Evolutionary conservation across 2,113 vertebrate genomes (phyloP).

Genomic region (Nanger granti): DNA sequence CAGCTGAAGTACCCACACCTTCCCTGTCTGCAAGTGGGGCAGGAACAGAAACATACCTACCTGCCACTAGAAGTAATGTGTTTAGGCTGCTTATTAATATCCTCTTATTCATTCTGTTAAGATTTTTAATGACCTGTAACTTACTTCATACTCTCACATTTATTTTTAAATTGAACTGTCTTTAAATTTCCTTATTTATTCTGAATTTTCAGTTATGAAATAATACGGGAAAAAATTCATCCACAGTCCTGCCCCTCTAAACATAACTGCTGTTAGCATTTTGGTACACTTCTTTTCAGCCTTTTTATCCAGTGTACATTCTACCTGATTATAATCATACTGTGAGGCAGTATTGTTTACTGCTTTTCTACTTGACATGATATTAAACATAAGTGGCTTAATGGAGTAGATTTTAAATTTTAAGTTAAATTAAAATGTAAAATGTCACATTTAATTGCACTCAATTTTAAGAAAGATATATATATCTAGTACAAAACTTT

Average conservation of each 20-base stretch:
- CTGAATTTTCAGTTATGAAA: not conserved
- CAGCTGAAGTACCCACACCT: constrained; percentile 98
- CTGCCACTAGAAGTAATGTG: constrained; percentile 96
- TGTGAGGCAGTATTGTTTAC: not conserved
- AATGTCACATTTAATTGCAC: not conserved
- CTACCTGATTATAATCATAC: not conserved
- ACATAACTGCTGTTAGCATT: constrained; percentile 1
- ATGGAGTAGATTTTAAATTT: constrained; percentile 14
- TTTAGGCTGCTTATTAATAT: constrained; percentile 24
- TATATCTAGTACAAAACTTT: not conserved
- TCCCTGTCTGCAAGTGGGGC: constrained; percentile 98
- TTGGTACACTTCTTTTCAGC: not conserved
- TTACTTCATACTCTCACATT: not conserved
- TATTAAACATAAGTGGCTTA: constrained; percentile 29
- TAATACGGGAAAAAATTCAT: not conserved
- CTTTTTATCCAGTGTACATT: constrained; percentile 20
- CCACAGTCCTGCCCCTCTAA: not conserved
- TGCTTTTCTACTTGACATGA: constrained; percentile 30
- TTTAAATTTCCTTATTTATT: constrained; percentile 20
- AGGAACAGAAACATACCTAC: constrained; percentile 99
- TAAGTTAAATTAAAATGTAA: not conserved
- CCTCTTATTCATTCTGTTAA: not conserved
- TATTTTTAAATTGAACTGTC: constrained; percentile 12
- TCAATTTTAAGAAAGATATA: constrained; percentile 7
- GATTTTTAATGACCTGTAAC: not conserved